Evolutionary conservation across 2,113 vertebrate genomes (phyloP).

Genomic region (Cygnus buccinator): DNA sequence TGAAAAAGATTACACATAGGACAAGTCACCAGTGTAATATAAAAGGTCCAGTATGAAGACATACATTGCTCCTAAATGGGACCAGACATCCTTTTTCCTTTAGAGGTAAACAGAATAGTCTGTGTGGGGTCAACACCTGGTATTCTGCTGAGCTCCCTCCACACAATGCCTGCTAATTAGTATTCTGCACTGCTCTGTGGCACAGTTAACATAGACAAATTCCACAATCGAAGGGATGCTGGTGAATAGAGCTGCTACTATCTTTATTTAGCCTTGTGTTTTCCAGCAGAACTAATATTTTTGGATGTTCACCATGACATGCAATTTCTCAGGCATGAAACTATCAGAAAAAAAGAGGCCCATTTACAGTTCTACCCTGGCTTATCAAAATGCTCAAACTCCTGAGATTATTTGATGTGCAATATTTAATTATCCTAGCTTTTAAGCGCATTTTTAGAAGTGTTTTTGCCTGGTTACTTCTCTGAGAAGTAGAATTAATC

Average conservation of each 20-base stretch:
- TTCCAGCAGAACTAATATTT: background rate
- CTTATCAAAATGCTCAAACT: background rate
- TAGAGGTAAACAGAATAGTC: background rate
- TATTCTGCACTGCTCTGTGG: background rate
- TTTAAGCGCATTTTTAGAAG: background rate
- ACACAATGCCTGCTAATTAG: background rate
- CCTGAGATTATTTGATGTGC: background rate
- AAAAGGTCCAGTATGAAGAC: background rate
- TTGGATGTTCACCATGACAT: background rate
- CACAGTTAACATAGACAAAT: background rate
- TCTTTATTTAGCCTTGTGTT: background rate
- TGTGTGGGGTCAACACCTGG: background rate
- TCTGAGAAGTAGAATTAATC: background rate
- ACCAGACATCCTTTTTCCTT: background rate
- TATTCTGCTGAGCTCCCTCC: background rate
- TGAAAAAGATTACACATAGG: background rate
- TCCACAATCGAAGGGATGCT: background rate
- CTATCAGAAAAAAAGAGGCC: background rate
- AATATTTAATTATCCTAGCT: background rate
- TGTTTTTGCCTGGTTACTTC: background rate
- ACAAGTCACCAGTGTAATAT: background rate
- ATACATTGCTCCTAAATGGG: background rate
- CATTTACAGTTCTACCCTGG: background rate
- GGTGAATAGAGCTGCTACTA: background rate
- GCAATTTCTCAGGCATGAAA: background rate